Conservation (phyloP, 2,888 invertebrate genomes). For the Microplitis manilae region DNA sequence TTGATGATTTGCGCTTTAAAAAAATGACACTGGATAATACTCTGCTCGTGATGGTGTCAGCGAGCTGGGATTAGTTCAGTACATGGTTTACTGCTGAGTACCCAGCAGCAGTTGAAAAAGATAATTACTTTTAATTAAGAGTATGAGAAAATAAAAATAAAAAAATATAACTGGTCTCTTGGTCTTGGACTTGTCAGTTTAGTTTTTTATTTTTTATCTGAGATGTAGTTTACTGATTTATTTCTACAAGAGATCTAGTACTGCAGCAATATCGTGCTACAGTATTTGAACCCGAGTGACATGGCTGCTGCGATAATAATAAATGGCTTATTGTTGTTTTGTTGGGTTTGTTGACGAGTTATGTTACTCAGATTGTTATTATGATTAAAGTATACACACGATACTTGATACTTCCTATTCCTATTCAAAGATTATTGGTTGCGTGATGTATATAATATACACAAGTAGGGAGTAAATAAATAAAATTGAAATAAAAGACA, state of each 20-base stretch:
- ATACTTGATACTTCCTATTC: conserved; percentile 30
- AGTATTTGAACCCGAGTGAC: no score
- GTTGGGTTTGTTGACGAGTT: neutral
- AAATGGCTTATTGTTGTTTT: conserved; percentile 10
- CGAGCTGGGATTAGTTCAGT: neutral
- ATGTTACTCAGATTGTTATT: neutral
- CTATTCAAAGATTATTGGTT: conserved; percentile 11
- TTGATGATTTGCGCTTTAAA: neutral
- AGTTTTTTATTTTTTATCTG: conserved; percentile 18
- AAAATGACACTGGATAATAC: neutral
- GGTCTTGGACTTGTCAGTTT: conserved; percentile 23
- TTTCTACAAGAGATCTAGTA: neutral
- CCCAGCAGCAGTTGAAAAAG: conserved; percentile 47
- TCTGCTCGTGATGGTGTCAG: neutral
- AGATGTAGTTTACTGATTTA: neutral
- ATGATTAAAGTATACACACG: conserved; percentile 20
- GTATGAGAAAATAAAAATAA: neutral
- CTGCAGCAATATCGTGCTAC: no score
- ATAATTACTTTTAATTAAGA: conserved; percentile 49
- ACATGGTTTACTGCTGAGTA: conserved; percentile 29
- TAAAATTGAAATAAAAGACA: no score
- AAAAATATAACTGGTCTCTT: conserved; percentile 17
- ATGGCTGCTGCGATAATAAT: no score
- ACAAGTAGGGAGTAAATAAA: neutral
- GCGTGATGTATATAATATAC: conserved; percentile 15